Percentiles rank a stretch among this genome's conserved stretches.
phyloP scores from a whole-genome alignment of 1,140 invertebrate genomes.

The Drosophila sechellia region DNA sequence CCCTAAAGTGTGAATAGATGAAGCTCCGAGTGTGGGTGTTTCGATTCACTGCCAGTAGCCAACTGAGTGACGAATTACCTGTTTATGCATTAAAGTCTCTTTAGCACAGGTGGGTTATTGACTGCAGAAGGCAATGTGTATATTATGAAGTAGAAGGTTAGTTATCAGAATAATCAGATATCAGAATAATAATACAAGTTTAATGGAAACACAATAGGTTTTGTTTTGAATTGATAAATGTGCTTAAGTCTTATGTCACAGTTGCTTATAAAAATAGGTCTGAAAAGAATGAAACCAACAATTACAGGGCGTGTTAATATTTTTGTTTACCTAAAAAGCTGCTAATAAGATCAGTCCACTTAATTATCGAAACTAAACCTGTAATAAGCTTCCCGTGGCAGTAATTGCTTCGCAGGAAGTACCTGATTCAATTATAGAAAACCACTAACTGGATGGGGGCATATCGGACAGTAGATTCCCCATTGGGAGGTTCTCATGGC shows the following conservation, averaged over 20 bases:
- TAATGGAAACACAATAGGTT: too few species aligned
- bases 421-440: slow-evolving; percentile 44
- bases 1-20: slow-evolving; percentile 62
- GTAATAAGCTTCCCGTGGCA: slow-evolving; percentile 9
- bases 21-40: slow-evolving; percentile 33
- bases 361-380: background rate
- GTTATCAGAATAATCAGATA: background rate
- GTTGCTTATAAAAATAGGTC: too few species aligned
- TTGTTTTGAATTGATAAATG: too few species aligned
- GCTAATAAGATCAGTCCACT: slow-evolving; percentile 11
- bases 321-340: slow-evolving; percentile 17
- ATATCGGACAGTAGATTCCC: slow-evolving; percentile 6
- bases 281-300: background rate
- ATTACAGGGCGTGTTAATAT: background rate
- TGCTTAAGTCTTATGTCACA: too few species aligned
- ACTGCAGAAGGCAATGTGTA: background rate
- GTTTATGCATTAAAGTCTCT: slow-evolving; percentile 64
- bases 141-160: background rate
- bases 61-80: slow-evolving; percentile 71
- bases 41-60: slow-evolving; percentile 48
- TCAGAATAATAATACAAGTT: too few species aligned
- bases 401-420: slow-evolving; percentile 25
- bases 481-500: slow-evolving; percentile 9
- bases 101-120: slow-evolving; percentile 21
- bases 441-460: slow-evolving; percentile 8